Conservation (phyloP, 2,113 vertebrate genomes). For the Recurvirostra avosetta region DNA sequence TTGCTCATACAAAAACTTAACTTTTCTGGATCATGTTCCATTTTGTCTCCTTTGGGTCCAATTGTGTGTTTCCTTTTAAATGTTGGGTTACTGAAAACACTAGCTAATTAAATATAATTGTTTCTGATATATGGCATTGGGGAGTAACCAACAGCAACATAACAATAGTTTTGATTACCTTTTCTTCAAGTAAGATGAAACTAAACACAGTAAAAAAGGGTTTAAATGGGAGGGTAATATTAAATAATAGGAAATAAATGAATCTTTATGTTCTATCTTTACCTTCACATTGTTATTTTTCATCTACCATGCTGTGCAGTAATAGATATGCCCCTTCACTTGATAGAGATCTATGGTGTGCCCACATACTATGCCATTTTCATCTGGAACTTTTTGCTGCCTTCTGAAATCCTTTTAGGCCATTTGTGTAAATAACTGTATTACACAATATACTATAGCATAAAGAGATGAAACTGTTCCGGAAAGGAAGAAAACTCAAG, state of each 20-base stretch:
- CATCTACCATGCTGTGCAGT: background rate
- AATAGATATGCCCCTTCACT: background rate
- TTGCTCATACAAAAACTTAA: background rate
- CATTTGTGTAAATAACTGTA: background rate
- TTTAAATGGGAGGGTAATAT: background rate
- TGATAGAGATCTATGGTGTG: background rate
- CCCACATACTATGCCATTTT: background rate
- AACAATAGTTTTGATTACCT: background rate
- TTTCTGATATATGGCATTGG: background rate
- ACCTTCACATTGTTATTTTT: background rate
- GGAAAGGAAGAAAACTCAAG: background rate
- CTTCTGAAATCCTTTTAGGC: background rate
- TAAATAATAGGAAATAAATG: background rate
- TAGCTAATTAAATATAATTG: background rate
- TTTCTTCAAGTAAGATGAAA: background rate
- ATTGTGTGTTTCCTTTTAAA: background rate
- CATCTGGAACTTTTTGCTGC: background rate
- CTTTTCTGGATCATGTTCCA: background rate
- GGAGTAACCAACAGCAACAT: background rate
- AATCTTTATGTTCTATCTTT: background rate
- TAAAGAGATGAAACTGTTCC: background rate
- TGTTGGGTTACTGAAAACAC: background rate
- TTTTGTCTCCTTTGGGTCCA: background rate
- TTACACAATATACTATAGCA: background rate
- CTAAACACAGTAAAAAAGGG: background rate